Evolutionary conservation across 2,888 invertebrate genomes (phyloP).

Genomic region (Dolichopus griseipennis): DNA sequence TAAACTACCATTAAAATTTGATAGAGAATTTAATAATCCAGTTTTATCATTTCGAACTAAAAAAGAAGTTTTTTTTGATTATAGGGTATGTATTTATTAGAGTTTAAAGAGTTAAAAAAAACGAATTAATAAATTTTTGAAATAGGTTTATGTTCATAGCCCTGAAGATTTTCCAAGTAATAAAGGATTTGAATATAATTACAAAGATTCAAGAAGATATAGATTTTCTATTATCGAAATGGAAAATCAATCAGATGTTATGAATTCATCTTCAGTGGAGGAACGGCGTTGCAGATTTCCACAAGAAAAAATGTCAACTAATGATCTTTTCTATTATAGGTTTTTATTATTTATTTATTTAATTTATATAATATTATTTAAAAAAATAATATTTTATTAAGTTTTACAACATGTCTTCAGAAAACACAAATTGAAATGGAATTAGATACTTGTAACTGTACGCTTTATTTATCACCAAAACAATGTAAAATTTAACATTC

Average conservation of each 20-base stretch:
- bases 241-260: constrained; percentile 28
- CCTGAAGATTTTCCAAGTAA: constrained; percentile 33
- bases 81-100: constrained; percentile 25
- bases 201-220: constrained; percentile 24
- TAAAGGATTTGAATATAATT: constrained; percentile 25
- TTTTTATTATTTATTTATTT: neutral
- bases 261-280: constrained; percentile 10
- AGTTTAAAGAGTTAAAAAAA: neutral
- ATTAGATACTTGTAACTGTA: constrained; percentile 32
- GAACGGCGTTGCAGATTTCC: neutral
- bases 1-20: constrained; percentile 29
- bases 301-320: neutral
- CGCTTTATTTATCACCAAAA: constrained; percentile 27
- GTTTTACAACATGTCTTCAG: constrained; percentile 33
- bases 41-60: constrained; percentile 25
- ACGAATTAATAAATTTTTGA: neutral
- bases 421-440: constrained; percentile 29
- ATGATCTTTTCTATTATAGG: neutral
- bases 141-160: constrained; percentile 33
- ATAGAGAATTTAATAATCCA: constrained; percentile 24
- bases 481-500: constrained; percentile 26
- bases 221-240: constrained; percentile 32
- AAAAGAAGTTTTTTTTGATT: constrained; percentile 25
- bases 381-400: constrained; percentile 15
- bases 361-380: neutral